Evolutionary conservation across 2,888 invertebrate species (phyloP), one percentile per base, ranked within the genome.

Genomic region (Operophtera brumata): DNA sequence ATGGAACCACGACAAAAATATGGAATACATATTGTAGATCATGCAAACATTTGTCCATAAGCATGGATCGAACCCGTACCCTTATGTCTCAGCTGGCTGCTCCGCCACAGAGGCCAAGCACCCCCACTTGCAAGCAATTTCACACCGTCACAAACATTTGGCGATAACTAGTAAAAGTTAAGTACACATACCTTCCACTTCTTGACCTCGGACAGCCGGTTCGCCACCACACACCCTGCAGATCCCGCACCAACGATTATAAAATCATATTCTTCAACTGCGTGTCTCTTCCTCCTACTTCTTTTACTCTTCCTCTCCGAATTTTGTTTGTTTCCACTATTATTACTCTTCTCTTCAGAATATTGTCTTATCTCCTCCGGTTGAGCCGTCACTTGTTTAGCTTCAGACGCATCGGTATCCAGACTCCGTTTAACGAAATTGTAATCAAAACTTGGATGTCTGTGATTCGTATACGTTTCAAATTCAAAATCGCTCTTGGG

Each of bases 171-270:
- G 20, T 20, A 20, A 20, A 20, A 20, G 4, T 4, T 20, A 20
- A 20, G 4, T 20, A 39, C 28, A 75, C 88, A 82, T 62, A 92
- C 92, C 85, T 84, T 91, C 93, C 93, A 93, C 62, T 91, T 80
- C 50, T 90, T 86, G 0, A 92, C 85, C 85, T 93, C 93, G 2
- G 93, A 89, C 0, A 94, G 77, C 10, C 94, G 85, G 76, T 92
- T 94, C 0, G 94, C 94, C 12, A 94, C 70, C 26, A 94, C 93
- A 70, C 93, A 93, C 0, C 94, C 94, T 0, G 93, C 93, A 6
- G 93, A 93, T 0, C 94, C 94, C 0, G 92, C 94, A 12, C 94
- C 94, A 34, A 94, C 91, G 46, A 93, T 81, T 50, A 93, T 91
- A 62, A 93, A 94, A 66, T 93, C 93, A 69, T 82, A 92, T 40